Evolutionary conservation across 2,888 invertebrate genomes (phyloP).

Genomic region (Leptogaster cylindrica): DNA sequence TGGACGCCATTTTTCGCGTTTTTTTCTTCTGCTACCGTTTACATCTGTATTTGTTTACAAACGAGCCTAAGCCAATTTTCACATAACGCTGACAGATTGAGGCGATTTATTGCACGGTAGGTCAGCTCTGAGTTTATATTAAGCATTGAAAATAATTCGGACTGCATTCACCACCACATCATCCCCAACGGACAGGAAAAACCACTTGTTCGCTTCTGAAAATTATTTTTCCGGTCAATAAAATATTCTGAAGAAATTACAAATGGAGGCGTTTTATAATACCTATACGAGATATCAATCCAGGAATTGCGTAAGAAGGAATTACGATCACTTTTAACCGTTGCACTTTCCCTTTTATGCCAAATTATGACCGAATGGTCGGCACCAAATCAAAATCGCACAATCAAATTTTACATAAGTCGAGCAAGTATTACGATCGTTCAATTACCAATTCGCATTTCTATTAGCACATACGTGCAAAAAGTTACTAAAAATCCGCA

Average conservation of each 20-base stretch:
- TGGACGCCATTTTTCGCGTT: not conserved
- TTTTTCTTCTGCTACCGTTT: not conserved
- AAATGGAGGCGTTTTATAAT: not conserved
- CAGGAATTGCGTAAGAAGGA: not conserved
- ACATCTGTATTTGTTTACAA: slow-evolving; percentile 2
- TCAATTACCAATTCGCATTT: slow-evolving; percentile 12
- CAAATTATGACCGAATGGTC: not conserved
- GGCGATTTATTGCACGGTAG: slow-evolving; percentile 34
- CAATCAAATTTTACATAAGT: slow-evolving; percentile 2
- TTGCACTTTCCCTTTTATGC: slow-evolving; percentile 12
- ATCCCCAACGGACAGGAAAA: slow-evolving; percentile 26
- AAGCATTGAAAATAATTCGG: slow-evolving; percentile 16
- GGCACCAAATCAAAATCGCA: not conserved
- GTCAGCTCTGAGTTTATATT: slow-evolving; percentile 18
- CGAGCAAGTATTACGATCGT: slow-evolving; percentile 6
- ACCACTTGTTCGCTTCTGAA: slow-evolving; percentile 34
- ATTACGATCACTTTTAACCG: slow-evolving; percentile 6
- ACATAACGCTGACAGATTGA: slow-evolving; percentile 20
- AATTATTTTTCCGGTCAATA: slow-evolving; percentile 27
- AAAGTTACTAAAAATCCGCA: not conserved
- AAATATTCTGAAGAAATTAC: slow-evolving; percentile 6
- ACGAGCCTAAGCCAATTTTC: slow-evolving; percentile 29
- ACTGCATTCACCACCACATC: slow-evolving; percentile 16
- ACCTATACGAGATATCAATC: not conserved
- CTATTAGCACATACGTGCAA: not conserved